Evolutionary conservation across 2,113 vertebrate genomes (phyloP), one percentile per base, ranked within the genome.

Genomic region (Hypanus sabinus): DNA sequence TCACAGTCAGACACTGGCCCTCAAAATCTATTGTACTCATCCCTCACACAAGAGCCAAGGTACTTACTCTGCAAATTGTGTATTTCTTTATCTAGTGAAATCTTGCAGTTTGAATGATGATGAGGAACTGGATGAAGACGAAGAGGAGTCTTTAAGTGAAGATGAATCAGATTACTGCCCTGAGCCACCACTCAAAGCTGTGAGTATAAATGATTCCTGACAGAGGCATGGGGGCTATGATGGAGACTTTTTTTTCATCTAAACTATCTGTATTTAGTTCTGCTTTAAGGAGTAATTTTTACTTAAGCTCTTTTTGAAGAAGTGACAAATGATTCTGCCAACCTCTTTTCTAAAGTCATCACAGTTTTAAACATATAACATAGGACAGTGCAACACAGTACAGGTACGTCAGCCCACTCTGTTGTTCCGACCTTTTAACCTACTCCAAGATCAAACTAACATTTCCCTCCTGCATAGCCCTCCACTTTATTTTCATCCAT

Each of bases 131-230:
- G 91, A 93, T 38, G 91, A 92, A 14, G 90, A 73, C 14, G 68
- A 93, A 11, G 91, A 93, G 3, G 91, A 93, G 36, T 73, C 70
- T 20, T 38, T 55, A 30, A 93, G 91, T 30, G 91, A 93, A 46
- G 91, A 93, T 27, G 91, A 93, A 10, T 10, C 46, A 22, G 36
- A 93, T 11, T 55, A 5, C 22, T 14, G 11, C 68, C 27, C 91
- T 73, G 91, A 93, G 36, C 68, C 57, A 36, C 87, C 91, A 30
- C 10, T 73, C 36, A 73, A 93, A 73, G 22, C 10, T 16, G 91
- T 93, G 68, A 93, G 91, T 93, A 70, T 18, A 70, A 27, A 68
- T 27, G 91, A 73, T 36, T 70, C 68, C 18, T 9, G 20, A 70
- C 3, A 4, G 60, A 57, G n/a, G 36, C 22, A 38, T 91, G n/a